Percentiles rank a stretch among this genome's conserved stretches.
phyloP scores from a whole-genome alignment of 2,797 vertebrate genomes.

The Cheirogaleus major region DNA sequence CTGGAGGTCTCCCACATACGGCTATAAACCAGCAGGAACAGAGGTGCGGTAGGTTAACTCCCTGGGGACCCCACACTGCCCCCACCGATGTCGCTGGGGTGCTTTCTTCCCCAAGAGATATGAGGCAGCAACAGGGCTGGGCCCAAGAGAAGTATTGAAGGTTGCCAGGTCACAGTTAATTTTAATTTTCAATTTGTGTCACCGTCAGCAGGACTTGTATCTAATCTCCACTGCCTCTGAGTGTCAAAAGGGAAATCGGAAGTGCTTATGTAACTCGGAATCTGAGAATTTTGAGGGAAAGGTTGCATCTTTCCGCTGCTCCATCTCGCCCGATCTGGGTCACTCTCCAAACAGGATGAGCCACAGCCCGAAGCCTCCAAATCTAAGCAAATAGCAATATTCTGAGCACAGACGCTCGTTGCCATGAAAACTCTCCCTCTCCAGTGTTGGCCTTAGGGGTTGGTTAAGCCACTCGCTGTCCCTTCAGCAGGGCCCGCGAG shows the following conservation, averaged over 20 bases:
- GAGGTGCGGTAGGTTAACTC: neutral
- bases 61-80: too few relatives aligned
- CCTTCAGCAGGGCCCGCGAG: neutral
- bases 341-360: neutral
- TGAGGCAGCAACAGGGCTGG: accelerated
- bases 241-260: conserved; percentile 79
- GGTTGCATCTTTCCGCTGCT: neutral
- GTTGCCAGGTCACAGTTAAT: conserved; percentile 70
- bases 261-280: conserved; percentile 49
- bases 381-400: neutral
- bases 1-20: neutral
- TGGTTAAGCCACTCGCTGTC: neutral
- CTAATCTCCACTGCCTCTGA: conserved; percentile 78
- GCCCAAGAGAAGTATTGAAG: conserved; percentile 60
- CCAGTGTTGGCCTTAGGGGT: neutral
- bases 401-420: neutral
- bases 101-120: neutral
- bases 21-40: accelerated
- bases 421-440: neutral
- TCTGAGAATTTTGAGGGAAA: neutral
- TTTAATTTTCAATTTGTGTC: conserved; percentile 80
- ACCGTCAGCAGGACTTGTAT: conserved; percentile 73
- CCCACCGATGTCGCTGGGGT: accelerated
- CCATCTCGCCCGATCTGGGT: conserved; percentile 38
- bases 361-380: neutral